Evolutionary conservation across 2,797 vertebrate species (phyloP).

Genomic region (Labroides dimidiatus): DNA sequence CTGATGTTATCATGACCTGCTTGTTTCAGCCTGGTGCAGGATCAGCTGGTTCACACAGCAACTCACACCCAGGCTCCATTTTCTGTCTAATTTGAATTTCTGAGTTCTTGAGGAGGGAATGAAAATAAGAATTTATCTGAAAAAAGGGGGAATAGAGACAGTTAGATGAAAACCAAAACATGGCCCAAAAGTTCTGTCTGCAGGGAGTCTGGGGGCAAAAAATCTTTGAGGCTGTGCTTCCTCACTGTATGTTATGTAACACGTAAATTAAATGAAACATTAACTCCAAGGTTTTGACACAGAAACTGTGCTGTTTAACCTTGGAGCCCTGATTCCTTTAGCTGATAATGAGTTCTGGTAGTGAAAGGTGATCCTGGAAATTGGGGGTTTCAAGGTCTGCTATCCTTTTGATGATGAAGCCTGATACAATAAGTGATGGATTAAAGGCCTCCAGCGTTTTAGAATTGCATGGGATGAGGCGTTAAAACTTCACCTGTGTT

Average conservation of each 20-base stretch:
- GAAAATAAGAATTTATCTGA: neutral
- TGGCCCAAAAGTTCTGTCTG: neutral
- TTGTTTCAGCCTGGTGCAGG: constrained; percentile 30
- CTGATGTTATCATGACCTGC: constrained; percentile 45
- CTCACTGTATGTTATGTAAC: neutral
- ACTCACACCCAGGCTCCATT: constrained; percentile 8
- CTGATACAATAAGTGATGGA: neutral
- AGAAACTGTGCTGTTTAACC: no score
- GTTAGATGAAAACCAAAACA: neutral
- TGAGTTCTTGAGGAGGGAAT: constrained; percentile 5
- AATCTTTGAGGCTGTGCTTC: neutral
- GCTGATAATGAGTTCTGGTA: no score
- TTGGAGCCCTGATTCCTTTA: no score
- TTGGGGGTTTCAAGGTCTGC: neutral
- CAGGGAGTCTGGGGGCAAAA: neutral
- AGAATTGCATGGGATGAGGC: neutral
- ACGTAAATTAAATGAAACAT: no score
- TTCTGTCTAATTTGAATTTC: neutral
- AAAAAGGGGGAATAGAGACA: neutral
- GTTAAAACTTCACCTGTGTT: no score
- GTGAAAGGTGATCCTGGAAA: constrained; percentile 1
- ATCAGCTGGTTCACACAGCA: constrained; percentile 35
- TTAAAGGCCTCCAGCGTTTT: neutral
- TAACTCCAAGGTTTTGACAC: no score
- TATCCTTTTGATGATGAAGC: neutral